Evolutionary conservation across 2,797 vertebrate genomes (phyloP), one percentile per base, ranked within the genome.

Genomic region (Rhinichthys osculus): DNA sequence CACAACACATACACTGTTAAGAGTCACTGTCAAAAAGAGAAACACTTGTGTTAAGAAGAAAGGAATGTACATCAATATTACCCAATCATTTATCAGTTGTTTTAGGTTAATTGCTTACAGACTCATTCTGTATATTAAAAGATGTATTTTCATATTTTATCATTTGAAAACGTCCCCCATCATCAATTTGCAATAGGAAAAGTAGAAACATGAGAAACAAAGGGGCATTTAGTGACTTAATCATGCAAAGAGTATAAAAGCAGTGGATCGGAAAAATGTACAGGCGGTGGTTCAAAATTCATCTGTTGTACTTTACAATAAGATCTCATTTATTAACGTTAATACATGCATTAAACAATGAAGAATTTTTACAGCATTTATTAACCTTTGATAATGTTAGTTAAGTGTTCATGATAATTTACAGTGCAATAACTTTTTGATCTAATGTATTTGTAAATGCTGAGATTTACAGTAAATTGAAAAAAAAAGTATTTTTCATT

Each of bases 11-110:
- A 69, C 54, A 54, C 78, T 69, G 73, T 74, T 42, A 57, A 66
- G 71, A 67, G 47, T 83, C 52, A 11, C 54, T 42, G 67, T 79
- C 52, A 70, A 70, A 76, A 38, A 78, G 54, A 76, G 70, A 47
- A 23, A 74, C 59, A 57, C 44, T 76, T 35, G 6, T n/a, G 74
- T 66, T 33, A 66, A 66, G 64, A 50, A 50, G 52, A 21, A 21
- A 54, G 52, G 27, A 81, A 64, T 7, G 57, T 19, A 42, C 38
- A 78, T 42, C 16, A 62, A n/a, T 7, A n/a, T 44, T 64, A 23
- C 8, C 33, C 3, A 62, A 76, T 23, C 1, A 57, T 27, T 17
- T 27, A 2, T 62, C n/a, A 14, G 59, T 50, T 73, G 33, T 10
- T 62, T 59, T 16, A 54, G 1, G 1, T 23, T 35, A 21, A 14